Evolutionary conservation across 2,797 vertebrate species (phyloP), one percentile per base, ranked within the genome.

Genomic region (Eleutherodactylus coqui): DNA sequence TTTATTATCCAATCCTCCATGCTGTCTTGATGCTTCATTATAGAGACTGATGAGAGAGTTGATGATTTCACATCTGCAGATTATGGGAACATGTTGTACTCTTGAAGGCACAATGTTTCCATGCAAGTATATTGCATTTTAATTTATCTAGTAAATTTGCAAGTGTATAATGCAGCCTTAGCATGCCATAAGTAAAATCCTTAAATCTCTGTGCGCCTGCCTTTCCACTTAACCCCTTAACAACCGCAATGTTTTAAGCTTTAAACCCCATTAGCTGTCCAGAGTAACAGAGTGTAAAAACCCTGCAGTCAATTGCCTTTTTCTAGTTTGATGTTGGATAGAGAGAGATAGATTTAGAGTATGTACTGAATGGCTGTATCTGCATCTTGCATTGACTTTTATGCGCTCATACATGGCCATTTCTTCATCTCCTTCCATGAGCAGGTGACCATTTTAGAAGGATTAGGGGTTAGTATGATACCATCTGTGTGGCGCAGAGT

Each of bases 11-110:
- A 83, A 60, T 83, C 58, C 81, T n/a, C 53, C 24, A 32, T 41
- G 64, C 34, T 72, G 49, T 72, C 64, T 82, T 38, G 24, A 72
- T 53, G 69, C 38, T 60, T 55, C 38, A 75, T 58, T 83, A 73
- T 73, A 29, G 69, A 73, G 69, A 75, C n/a, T 58, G 69, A 58
- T 83, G 51, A 72, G 34, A 73, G 58, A 82, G 43, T 43, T 75
- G 69, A 73, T 73, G 38, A 60, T 60, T 83, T 73, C 51, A 41
- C 69, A 73, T 73, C 69, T 73, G 69, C 80, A 75, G 36, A 75
- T 32, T 84, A 64, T 84, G 36, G 41, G 72, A 76, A 84, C 70
- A 84, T 14, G 41, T 75, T 62, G 82, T 64, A 34, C 55, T 83
- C 32, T 27, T 38, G 36, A 82, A 82, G 27, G 53, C 32, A 72